Percentiles rank a stretch among this genome's conserved stretches.
Conservation (phyloP, 2,888 invertebrate genomes). For the Agrenia bidenticulata region DNA sequence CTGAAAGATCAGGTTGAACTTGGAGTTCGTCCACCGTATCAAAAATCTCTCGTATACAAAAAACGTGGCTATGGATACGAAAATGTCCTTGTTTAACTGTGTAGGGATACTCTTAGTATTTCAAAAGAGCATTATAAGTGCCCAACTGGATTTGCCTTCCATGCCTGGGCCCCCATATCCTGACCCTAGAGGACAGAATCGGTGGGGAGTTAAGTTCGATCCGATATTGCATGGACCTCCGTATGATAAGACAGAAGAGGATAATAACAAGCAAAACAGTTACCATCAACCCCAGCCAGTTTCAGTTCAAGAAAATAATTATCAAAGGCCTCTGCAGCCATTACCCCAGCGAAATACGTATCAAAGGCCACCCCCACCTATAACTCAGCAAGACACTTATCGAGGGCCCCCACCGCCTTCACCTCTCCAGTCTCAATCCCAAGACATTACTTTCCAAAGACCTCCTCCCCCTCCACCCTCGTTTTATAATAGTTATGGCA, state of each 20-base stretch:
- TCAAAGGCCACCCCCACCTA: neutral
- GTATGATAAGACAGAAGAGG: neutral
- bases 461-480: too few relatives aligned
- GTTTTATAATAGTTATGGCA: too few relatives aligned
- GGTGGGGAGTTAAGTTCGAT: conserved; percentile 22
- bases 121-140: too few relatives aligned
- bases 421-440: too few relatives aligned
- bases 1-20: too few relatives aligned
- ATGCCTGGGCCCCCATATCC: conserved; percentile 23
- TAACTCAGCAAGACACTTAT: neutral
- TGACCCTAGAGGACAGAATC: conserved; percentile 16
- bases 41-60: too few relatives aligned
- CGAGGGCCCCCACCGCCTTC: neutral
- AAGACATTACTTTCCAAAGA: too few relatives aligned
- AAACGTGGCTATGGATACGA: too few relatives aligned
- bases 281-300: neutral
- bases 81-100: too few relatives aligned
- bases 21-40: too few relatives aligned
- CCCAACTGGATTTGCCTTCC: conserved; percentile 11
- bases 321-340: neutral
- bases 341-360: neutral
- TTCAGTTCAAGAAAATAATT: neutral
- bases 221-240: conserved; percentile 15
- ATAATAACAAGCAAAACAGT: neutral
- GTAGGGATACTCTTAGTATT: too few relatives aligned